Evolutionary conservation across 1,140 invertebrate genomes (phyloP).

Genomic region (Chrysopa pallens): DNA sequence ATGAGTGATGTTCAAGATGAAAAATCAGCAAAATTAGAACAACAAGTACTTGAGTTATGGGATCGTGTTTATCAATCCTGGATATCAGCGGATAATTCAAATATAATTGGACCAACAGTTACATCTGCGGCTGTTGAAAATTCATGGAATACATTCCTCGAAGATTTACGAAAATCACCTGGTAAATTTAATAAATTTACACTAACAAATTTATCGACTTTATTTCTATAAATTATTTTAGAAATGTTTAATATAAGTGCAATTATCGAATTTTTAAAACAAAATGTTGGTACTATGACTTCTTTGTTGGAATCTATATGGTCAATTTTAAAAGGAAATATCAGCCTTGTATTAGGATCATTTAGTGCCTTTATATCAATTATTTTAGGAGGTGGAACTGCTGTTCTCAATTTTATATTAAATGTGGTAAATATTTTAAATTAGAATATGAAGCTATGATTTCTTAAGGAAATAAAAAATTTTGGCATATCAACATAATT

Average conservation of each 20-base stretch:
- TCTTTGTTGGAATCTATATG: constrained; percentile 86
- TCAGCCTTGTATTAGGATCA: constrained; percentile 74
- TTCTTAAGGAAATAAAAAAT: constrained; percentile 1
- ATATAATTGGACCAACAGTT: constrained; percentile 44
- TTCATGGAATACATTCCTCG: constrained; percentile 53
- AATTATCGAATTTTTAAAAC: constrained; percentile 66
- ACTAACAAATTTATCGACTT: neutral
- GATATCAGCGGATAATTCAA: constrained; percentile 45
- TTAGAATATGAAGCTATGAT: constrained; percentile 4
- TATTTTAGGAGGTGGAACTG: constrained; percentile 79
- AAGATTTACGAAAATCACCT: constrained; percentile 51
- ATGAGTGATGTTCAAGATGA: constrained; percentile 63
- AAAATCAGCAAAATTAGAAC: constrained; percentile 72
- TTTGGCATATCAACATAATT: neutral
- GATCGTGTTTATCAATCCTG: constrained; percentile 85
- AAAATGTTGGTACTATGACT: constrained; percentile 80
- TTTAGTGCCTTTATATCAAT: constrained; percentile 73
- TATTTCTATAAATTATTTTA: constrained; percentile 17
- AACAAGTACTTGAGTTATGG: constrained; percentile 82
- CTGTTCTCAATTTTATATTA: constrained; percentile 82
- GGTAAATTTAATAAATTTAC: constrained; percentile 21
- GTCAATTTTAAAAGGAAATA: constrained; percentile 80
- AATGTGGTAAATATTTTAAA: constrained; percentile 51
- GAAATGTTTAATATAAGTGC: constrained; percentile 56
- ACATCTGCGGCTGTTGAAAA: constrained; percentile 43